phyloP scores from a whole-genome alignment of 2,888 invertebrate genomes.

The Theretra japonica region DNA sequence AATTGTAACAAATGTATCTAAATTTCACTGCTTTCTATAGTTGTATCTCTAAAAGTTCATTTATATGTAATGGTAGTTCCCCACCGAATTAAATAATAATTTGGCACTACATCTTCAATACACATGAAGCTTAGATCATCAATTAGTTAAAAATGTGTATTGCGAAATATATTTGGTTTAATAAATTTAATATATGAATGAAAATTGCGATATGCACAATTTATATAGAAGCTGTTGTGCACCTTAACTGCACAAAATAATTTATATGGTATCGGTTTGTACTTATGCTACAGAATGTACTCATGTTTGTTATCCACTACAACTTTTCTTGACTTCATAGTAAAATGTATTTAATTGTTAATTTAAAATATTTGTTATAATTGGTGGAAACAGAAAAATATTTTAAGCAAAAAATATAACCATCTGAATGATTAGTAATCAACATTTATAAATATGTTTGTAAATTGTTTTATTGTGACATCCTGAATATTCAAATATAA shows the following conservation, averaged over 20 bases:
- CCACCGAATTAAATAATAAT: constrained; percentile 29
- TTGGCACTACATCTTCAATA: neutral
- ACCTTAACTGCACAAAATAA: constrained; percentile 24
- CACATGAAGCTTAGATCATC: neutral
- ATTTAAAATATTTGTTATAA: neutral
- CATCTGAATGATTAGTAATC: no score
- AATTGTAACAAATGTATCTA: constrained; percentile 17
- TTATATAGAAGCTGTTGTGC: neutral
- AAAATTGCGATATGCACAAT: neutral
- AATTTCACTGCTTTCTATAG: constrained; percentile 14
- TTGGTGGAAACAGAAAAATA: neutral
- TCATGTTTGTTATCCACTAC: neutral
- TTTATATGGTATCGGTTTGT: constrained; percentile 16
- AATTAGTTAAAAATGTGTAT: neutral
- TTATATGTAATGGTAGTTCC: constrained; percentile 22
- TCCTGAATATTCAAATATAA: neutral
- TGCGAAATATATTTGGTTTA: no score
- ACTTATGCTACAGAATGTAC: constrained; percentile 18
- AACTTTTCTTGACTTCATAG: neutral
- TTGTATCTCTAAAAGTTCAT: neutral
- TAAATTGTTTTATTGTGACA: constrained; percentile 2
- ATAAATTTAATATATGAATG: neutral
- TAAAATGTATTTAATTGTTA: constrained; percentile 2
- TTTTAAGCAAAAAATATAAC: neutral
- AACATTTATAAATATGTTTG: neutral